phyloP scores from a whole-genome alignment of 2,888 invertebrate species.

The Drosophila falleni region DNA sequence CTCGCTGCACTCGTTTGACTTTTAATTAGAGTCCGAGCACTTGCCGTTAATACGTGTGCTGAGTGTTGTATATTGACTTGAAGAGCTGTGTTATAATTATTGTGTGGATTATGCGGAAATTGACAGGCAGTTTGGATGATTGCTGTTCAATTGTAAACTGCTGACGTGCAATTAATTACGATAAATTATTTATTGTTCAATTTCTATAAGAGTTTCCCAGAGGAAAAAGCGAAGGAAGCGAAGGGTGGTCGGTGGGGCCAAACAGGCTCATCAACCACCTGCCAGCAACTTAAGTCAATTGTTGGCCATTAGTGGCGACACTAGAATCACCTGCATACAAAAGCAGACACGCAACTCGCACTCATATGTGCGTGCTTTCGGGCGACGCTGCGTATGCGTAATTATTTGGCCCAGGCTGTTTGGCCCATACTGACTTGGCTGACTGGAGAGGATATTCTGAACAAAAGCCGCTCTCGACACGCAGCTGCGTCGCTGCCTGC shows the following conservation, averaged over 20 bases:
- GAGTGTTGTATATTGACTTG: constrained; percentile 7
- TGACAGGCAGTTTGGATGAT: constrained; percentile 48
- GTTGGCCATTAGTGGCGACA: constrained; percentile 70
- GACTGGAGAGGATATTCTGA: constrained; percentile 6
- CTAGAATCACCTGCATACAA: constrained; percentile 27
- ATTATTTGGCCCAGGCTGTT: constrained; percentile 54
- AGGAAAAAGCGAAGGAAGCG: background rate
- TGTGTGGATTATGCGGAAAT: constrained; percentile 51
- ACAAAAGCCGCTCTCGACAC: constrained; percentile 49
- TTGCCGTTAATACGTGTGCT: background rate
- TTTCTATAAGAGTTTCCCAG: constrained; percentile 55
- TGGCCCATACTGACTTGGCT: constrained; percentile 3
- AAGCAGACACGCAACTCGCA: constrained; percentile 36
- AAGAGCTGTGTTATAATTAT: constrained; percentile 41
- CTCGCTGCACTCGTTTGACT: constrained; percentile 46
- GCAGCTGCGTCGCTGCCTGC: constrained; percentile 46
- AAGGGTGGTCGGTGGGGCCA: background rate
- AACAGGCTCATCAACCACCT: constrained; percentile 27
- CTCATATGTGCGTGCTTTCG: constrained; percentile 49
- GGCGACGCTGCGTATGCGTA: constrained; percentile 66
- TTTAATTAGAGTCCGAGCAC: constrained; percentile 53
- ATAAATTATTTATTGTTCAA: constrained; percentile 71
- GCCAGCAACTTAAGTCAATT: constrained; percentile 69
- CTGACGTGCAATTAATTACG: constrained; percentile 67
- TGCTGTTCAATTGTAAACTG: constrained; percentile 63